Evolutionary conservation across 2,797 vertebrate species (phyloP).

Genomic region (Harpagifer antarcticus): DNA sequence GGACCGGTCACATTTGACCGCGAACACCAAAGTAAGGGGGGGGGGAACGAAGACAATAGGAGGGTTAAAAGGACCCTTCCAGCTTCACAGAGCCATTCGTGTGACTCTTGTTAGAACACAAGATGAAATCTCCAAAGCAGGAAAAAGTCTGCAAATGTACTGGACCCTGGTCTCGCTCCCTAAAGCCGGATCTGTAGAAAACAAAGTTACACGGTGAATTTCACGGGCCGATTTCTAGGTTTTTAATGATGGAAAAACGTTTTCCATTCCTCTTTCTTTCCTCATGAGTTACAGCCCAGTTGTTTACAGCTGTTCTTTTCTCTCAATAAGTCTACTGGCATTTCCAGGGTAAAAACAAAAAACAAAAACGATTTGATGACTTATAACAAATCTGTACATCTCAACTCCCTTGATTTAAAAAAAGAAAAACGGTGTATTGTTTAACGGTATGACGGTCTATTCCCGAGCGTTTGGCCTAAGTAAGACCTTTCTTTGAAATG

Average conservation of each 20-base stretch:
- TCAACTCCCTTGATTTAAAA: background rate
- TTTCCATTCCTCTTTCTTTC: background rate
- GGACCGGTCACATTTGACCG: no score
- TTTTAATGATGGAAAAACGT: background rate
- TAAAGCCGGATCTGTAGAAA: background rate
- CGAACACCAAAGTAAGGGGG: no score
- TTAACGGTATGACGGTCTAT: no score
- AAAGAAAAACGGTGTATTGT: no score
- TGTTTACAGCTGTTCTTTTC: background rate
- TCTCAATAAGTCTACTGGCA: background rate
- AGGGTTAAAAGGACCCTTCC: no score
- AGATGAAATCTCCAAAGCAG: background rate
- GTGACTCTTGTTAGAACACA: background rate
- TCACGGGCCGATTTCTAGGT: background rate
- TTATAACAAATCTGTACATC: background rate
- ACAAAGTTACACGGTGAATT: constrained; percentile 4
- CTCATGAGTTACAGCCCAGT: background rate
- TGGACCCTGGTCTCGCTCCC: no score
- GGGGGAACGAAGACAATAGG: no score
- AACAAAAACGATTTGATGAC: no score
- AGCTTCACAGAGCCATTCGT: background rate
- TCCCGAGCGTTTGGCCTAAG: background rate
- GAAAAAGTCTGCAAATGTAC: no score
- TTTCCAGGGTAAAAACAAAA: no score
- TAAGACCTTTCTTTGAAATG: background rate